Base-by-base conservation (phyloP, 2,888 invertebrate species). In the Drepanosiphum platanoidis region DNA sequence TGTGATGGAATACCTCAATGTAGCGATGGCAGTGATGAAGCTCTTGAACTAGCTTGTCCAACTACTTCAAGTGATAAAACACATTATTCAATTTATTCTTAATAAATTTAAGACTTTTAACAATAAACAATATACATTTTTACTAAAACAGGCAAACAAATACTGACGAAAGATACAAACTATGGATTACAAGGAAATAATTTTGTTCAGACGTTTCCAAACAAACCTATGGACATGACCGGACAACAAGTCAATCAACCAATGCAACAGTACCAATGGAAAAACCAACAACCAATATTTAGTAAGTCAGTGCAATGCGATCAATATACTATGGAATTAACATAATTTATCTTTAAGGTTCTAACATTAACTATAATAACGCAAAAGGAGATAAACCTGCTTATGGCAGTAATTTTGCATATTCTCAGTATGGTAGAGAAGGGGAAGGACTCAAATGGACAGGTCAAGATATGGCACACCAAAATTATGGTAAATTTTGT, bases 1-100 rank as follows among this genome's bases (percentile, higher is more conserved):
- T 98, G 97, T 89, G 96, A 97, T 90, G 97, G 97, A 80, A 95
- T 98, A 88, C 94, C 96, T 39, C 97, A 97, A 90, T 97, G 96
- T 90, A 92, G 94, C 2, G 97, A 97, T 91, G 96, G 94, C 87
- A 96, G 96, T 89, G 97, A 97, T 90, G 97, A 97, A 91, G 95
- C 95, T 78, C 93, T 94, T 42, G 96, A 96, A 90, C 92, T 96
- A 87, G 93, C 93, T 87, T 95, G 95, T 89, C 95, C 94, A 4
- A 90, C 91, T 78, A 89, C 90, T 86, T 78, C 86, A 83, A 86
- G 78, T 86, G 42, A 39, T 36, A 68, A 36, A 68, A 46, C 1
- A 9, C 8, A 75, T 30, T n/a, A n/a, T n/a, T n/a, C 11, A n/a
- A 74, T 74, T 46, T 46, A 22, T 36, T 15, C 8, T 36, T 22